Conservation (phyloP, 2,113 vertebrate species). For the Marmota flaviventris region DNA sequence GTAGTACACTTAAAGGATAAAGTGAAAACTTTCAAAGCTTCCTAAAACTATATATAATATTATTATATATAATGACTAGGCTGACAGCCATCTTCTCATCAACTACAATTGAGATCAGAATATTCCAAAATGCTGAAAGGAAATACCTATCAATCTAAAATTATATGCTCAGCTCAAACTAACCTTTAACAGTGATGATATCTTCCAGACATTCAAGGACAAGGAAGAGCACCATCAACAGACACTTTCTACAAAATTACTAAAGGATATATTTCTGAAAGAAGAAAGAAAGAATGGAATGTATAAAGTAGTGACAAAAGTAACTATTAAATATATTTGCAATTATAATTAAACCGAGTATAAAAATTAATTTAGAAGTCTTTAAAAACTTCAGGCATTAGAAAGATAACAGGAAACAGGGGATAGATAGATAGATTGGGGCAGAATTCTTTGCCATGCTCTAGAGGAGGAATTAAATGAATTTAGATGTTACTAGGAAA, state of each 20-base stretch:
- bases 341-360: conserved; percentile 34
- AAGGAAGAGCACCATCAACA: neutral
- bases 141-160: neutral
- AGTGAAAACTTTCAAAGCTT: neutral
- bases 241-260: neutral
- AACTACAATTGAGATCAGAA: neutral
- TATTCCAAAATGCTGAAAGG: neutral
- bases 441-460: conserved; percentile 29
- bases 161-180: neutral
- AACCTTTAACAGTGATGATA: neutral
- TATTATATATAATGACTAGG: neutral
- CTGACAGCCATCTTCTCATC: neutral
- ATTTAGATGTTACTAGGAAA: neutral
- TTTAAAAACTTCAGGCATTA: conserved; percentile 44
- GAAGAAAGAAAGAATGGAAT: neutral
- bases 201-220: neutral
- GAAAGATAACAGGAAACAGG: neutral
- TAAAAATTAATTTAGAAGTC: conserved; percentile 20
- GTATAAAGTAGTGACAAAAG: conserved; percentile 8
- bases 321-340: conserved; percentile 20
- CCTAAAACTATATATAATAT: neutral
- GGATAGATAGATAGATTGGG: neutral
- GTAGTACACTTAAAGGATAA: neutral
- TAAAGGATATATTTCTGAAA: neutral
- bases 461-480: neutral